Percentiles rank a stretch among this genome's conserved stretches.
Evolutionary conservation across 2,113 vertebrate genomes (phyloP).

Genomic region (Tonatia bakeri): DNA sequence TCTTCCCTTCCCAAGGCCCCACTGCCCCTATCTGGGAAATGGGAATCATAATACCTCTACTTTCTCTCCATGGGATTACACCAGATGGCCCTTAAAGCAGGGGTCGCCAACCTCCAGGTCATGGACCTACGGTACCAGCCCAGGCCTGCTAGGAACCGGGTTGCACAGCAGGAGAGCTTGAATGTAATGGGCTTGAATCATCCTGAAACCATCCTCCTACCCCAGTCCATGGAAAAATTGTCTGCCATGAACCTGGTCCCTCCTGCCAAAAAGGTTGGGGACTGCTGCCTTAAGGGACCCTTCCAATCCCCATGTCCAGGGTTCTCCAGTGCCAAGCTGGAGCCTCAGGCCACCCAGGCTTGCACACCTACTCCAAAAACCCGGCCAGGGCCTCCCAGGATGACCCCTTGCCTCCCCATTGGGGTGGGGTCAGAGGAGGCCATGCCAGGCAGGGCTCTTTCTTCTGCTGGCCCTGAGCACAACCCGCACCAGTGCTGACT

Average conservation of each 20-base stretch:
- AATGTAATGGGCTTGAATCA: too few relatives aligned
- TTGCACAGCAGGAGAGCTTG: too few relatives aligned
- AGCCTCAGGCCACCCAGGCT: not conserved
- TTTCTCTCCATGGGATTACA: not conserved
- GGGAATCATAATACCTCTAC: not conserved
- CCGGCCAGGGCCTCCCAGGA: not conserved
- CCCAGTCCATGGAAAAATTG: too few relatives aligned
- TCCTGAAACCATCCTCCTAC: too few relatives aligned
- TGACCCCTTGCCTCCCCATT: not conserved
- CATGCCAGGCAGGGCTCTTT: not conserved
- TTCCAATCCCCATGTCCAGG: not conserved
- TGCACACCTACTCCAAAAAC: not conserved
- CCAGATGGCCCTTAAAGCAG: not conserved
- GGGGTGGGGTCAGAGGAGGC: not conserved
- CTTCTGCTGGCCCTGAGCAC: not conserved
- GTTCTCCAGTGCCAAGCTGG: not conserved
- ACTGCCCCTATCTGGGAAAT: not conserved
- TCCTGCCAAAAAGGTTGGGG: too few relatives aligned
- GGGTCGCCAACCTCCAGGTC: too few relatives aligned
- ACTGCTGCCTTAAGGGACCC: not conserved
- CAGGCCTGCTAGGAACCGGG: too few relatives aligned
- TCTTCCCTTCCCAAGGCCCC: not conserved
- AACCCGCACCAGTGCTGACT: slow-evolving; percentile 2
- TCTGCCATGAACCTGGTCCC: too few relatives aligned
- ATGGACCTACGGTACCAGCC: too few relatives aligned